These are phyloP conservation scores for Taenaris catops DNA, from an alignment of 2,888 invertebrate species.

Conservation along the genomic window DNA sequence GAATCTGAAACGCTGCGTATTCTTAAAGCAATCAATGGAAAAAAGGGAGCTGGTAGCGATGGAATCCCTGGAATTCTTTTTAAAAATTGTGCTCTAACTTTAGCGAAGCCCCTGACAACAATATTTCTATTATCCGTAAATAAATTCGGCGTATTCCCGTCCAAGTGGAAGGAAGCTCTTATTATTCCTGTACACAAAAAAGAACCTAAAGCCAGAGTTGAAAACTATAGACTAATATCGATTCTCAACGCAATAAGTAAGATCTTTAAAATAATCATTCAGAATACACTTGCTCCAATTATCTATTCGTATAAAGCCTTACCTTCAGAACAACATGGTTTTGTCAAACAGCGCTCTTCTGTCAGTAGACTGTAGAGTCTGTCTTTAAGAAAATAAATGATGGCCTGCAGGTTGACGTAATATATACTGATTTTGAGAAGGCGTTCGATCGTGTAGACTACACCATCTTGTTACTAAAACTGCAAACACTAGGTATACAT, in stretches of 20 bases:
- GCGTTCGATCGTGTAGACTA: conserved; percentile 12
- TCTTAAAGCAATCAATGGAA: not conserved
- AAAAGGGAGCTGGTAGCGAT: conserved; percentile 5
- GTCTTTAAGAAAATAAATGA: conserved; percentile 11
- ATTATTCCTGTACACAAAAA: conserved; percentile 11
- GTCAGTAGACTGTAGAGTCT: conserved; percentile 6
- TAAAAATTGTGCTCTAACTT: not conserved
- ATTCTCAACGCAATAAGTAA: conserved; percentile 4
- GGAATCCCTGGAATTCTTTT: conserved; percentile 4
- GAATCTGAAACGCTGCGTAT: not conserved
- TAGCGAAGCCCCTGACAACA: not conserved
- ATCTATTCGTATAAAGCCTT: conserved; percentile 2
- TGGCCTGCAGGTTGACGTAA: conserved; percentile 18
- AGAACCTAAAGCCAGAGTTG: conserved; percentile 5
- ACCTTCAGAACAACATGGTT: conserved; percentile 9
- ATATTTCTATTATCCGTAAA: conserved; percentile 1
- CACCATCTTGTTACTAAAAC: not conserved
- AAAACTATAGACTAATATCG: conserved; percentile 13
- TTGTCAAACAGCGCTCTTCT: conserved; percentile 8
- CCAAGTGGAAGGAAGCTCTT: conserved; percentile 8
- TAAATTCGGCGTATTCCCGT: conserved; percentile 2
- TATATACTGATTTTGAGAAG: conserved; percentile 13
- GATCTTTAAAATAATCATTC: conserved; percentile 2
- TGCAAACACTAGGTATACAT: not conserved
- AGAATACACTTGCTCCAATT: not conserved